Base-by-base conservation (phyloP, 2,888 invertebrate genomes). In the Bombylius discolor region DNA sequence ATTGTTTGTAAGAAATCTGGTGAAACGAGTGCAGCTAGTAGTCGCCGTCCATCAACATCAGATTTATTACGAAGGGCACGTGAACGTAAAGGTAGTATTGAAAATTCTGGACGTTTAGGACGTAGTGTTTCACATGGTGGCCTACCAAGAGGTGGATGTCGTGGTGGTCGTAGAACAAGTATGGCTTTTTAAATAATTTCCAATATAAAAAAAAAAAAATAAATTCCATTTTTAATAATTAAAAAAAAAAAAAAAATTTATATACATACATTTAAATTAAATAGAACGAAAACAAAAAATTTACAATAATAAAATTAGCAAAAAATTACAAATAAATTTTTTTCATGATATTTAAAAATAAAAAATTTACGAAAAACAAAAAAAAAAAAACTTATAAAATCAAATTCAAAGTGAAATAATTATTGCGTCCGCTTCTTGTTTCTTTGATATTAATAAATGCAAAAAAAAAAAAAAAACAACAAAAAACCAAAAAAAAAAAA, bases 71-170 rank as follows among this genome's bases (percentile, higher is more conserved):
- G 74, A 13, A 66, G 66, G 34, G 74, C 72, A 13, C 67, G 74
- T 45, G 74, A 74, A 56, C 66, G 73, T 9, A 70, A 70, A 54
- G 70, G 72, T 57, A 72, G 71, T 55, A 73, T 70, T 62, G 67
- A 68, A 12, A 59, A 60, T 50, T 59, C 57, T 53, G 68, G 71
- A 45, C 71, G 72, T 64, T 68, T 72, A 5, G 61, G 62, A 32
- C 67, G 74, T 58, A 74, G 74, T 62, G 65, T 71, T 23, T 74
- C 74, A 52, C 74, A 74, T 49, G 67, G 71, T 44, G 71, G 71
- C 31, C 56, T 72, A 55, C 65, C 69, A 45, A 63, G 71, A 31
- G 70, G 71, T 51, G 68, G 67, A 5, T 62, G 62, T 61, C 64
- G 67, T 33, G 67, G 67, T 34, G 71, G 68, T 12, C 65, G 74